Evolutionary conservation across 2,113 vertebrate species (phyloP), one percentile per base, ranked within the genome.

Genomic region (Crotophaga sulcirostris): DNA sequence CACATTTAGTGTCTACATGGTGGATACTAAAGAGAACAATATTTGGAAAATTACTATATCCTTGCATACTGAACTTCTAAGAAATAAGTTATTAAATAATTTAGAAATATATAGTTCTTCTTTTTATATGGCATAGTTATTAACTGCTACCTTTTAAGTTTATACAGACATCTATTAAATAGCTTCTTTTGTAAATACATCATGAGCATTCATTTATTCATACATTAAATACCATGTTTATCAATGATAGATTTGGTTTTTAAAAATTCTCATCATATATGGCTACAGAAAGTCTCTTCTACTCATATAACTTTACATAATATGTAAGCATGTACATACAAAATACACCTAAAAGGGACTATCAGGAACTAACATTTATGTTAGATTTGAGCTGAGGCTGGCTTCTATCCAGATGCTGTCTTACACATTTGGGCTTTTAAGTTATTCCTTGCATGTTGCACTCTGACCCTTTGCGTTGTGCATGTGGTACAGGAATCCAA

Each of bases 401-500:
- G 31, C 47, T 84, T 91, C 40, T 66, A 16, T 29, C 21, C 52
- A 36, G 38, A 9, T 11, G 33, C 17, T 52, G 24, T 16, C 64
- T 55, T 55, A 45, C 4, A 20, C 11, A 4, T 63, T 63, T 69
- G 25, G 8, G 14, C 3, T 63, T 75, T 58, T 16, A 58, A 54
- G 13, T 38, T 55, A 28, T 14, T 72, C 33, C 63, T 56, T 40
- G 33, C 7, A 21, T 19, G 69, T 36, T 28, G 31, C 26, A 31
- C 17, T 21, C 33, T 64, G 5, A 4, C 45, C 5, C 33, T 45
- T 52, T 18, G 80, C 47, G 17, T 13, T 9, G 24, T 16, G 14
- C 0, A 0, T 7, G 45, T 52, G 73, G 56, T 24, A 28, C 0
- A 0, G 44, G 56, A 25, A 34, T 8, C 13, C 9, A 7, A 42